Evolutionary conservation across 2,797 vertebrate species (phyloP).

Genomic region (Takifugu ocellatus): DNA sequence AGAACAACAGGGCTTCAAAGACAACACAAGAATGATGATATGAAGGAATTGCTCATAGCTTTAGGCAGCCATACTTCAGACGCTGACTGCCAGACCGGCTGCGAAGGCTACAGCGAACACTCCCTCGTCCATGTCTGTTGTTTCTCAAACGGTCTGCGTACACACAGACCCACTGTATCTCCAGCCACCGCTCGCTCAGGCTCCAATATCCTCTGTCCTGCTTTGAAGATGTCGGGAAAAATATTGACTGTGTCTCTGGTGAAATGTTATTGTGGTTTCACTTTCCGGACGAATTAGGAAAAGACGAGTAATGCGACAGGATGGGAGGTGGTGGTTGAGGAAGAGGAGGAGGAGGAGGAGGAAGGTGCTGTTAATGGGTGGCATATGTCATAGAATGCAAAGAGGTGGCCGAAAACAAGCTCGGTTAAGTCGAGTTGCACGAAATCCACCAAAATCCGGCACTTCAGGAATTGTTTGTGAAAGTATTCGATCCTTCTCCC

Average conservation of each 20-base stretch:
- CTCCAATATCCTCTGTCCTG: conserved; percentile 62
- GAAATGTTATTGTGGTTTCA: conserved; percentile 71
- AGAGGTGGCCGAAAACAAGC: conserved; percentile 4
- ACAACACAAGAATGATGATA: conserved; percentile 47
- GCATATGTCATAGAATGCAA: conserved; percentile 28
- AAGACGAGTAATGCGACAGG: conserved; percentile 16
- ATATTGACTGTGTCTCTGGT: conserved; percentile 74
- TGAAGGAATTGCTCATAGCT: conserved; percentile 47
- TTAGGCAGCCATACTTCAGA: conserved; percentile 49
- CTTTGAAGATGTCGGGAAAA: conserved; percentile 73
- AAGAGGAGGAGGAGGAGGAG: conserved; percentile 16
- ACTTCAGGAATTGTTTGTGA: conserved; percentile 5
- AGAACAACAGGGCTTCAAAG: conserved; percentile 41
- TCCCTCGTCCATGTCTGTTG: conserved; percentile 22
- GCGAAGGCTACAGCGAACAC: conserved; percentile 24
- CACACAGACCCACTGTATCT: conserved; percentile 24
- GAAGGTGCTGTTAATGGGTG: conserved; percentile 15
- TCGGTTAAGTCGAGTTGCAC: background rate
- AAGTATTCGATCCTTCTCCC: conserved; percentile 20
- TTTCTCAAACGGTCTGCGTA: conserved; percentile 36
- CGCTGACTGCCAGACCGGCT: conserved; percentile 22
- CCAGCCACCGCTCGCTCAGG: conserved; percentile 42
- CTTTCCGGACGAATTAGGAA: conserved; percentile 54
- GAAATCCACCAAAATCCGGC: background rate
- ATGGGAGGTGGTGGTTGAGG: conserved; percentile 10